phyloP scores from a whole-genome alignment of 2,797 vertebrate genomes.

The Aldrovandia affinis region DNA sequence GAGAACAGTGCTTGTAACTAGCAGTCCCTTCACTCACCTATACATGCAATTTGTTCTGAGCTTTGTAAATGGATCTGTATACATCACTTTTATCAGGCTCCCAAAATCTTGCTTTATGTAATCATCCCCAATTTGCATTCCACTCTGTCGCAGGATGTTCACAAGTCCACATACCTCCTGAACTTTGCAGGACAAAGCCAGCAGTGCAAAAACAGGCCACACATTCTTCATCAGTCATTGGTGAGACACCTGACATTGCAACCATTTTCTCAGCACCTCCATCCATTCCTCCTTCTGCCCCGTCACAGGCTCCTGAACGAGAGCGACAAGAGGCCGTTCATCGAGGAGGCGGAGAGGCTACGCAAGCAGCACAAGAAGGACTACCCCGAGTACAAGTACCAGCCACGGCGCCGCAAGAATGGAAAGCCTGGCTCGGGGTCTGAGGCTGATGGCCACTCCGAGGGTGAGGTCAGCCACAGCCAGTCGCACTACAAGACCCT shows the following conservation, averaged over 20 bases:
- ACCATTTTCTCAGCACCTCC: constrained; percentile 18
- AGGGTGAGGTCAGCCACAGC: constrained; percentile 86
- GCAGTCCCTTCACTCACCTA: not conserved
- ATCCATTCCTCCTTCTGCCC: not conserved
- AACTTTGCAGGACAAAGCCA: too few relatives aligned
- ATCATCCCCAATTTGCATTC: not conserved
- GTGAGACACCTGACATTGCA: not conserved
- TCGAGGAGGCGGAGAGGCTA: constrained; percentile 93
- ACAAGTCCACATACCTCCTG: not conserved
- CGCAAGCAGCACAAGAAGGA: constrained; percentile 98
- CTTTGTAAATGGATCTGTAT: not conserved
- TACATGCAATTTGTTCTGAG: too few relatives aligned
- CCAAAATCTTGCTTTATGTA: not conserved
- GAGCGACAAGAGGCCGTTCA: constrained; percentile 94
- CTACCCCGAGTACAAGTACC: constrained; percentile 98
- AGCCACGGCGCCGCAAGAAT: constrained; percentile 92
- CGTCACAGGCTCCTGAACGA: constrained; percentile 86
- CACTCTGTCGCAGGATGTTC: not conserved
- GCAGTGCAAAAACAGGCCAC: too few relatives aligned
- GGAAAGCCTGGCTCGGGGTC: constrained; percentile 86
- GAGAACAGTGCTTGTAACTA: not conserved
- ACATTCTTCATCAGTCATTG: not conserved
- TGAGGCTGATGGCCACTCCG: constrained; percentile 87
- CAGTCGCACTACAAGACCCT: constrained; percentile 92
- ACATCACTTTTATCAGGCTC: not conserved